A percentile compares a stretch with the other conserved stretches of the same genome.
Evolutionary conservation across 2,888 invertebrate species (phyloP).

Genomic region (Rhogogaster chlorosoma): DNA sequence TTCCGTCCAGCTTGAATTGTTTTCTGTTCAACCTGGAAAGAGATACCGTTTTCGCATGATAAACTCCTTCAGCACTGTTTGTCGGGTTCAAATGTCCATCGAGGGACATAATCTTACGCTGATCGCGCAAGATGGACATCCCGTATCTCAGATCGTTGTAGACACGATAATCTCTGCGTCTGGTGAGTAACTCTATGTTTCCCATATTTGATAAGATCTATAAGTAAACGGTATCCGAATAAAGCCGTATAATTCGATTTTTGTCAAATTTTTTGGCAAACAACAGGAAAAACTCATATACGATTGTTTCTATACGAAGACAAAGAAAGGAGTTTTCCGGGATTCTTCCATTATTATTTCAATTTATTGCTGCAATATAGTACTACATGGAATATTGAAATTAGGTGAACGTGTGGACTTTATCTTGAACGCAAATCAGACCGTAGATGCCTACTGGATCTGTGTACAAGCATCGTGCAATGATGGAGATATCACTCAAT

Average conservation of each 20-base stretch:
- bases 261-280: too few relatives aligned
- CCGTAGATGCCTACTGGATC: conserved; percentile 80
- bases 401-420: conserved; percentile 84
- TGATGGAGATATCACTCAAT: conserved; percentile 72
- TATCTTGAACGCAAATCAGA: conserved; percentile 79
- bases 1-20: conserved; percentile 38
- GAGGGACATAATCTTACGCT: conserved; percentile 55
- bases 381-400: too few relatives aligned
- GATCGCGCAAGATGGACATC: conserved; percentile 63
- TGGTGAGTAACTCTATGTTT: too few relatives aligned
- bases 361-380: too few relatives aligned
- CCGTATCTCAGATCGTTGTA: conserved; percentile 53
- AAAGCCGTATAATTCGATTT: too few relatives aligned
- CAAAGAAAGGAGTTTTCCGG: too few relatives aligned
- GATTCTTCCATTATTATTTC: too few relatives aligned
- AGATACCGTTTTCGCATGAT: conserved; percentile 63
- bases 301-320: too few relatives aligned
- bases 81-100: conserved; percentile 55
- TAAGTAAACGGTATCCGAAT: too few relatives aligned
- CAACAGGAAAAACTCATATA: too few relatives aligned
- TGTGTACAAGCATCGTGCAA: conserved; percentile 79
- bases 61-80: conserved; percentile 60
- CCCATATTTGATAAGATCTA: too few relatives aligned
- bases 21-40: conserved; percentile 54
- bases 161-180: conserved; percentile 49